A percentile compares a stretch with the other conserved stretches of the same genome.
These are phyloP conservation scores for Platycheirus albimanus DNA, from an alignment of 2,888 invertebrate species.

Conservation along the genomic window DNA sequence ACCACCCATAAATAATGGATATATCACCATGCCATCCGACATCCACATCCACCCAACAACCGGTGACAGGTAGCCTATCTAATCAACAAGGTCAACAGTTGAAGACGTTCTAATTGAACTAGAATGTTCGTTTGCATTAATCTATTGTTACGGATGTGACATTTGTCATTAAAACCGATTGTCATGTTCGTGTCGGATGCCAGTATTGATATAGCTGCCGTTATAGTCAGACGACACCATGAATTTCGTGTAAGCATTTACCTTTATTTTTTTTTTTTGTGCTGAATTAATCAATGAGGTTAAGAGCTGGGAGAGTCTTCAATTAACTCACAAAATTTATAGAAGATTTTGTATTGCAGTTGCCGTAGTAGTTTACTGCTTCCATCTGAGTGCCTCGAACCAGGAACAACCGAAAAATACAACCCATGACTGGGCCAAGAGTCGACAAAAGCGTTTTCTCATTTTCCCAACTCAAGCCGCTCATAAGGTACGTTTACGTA, in stretches of 20 bases:
- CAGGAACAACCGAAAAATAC: constrained; percentile 7
- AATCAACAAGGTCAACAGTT: constrained; percentile 22
- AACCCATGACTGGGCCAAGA: constrained; percentile 43
- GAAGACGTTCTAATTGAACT: constrained; percentile 41
- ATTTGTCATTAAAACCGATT: constrained; percentile 25
- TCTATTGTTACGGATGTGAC: neutral
- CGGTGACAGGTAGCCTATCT: constrained; percentile 21
- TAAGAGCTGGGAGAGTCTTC: neutral
- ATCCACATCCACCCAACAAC: neutral
- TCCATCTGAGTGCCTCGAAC: neutral
- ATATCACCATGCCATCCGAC: neutral
- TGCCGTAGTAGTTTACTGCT: neutral
- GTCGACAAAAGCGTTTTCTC: constrained; percentile 53
- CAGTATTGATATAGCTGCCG: constrained; percentile 9
- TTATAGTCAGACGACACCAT: constrained; percentile 18
- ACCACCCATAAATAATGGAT: constrained; percentile 6
- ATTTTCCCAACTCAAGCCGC: constrained; percentile 34
- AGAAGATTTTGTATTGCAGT: constrained; percentile 12
- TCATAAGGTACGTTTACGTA: constrained; percentile 40
- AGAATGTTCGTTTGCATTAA: constrained; percentile 12
- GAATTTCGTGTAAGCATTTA: constrained; percentile 38
- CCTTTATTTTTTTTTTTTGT: neutral
- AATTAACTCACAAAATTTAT: constrained; percentile 24
- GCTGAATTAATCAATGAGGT: neutral
- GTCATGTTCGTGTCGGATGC: neutral